Evolutionary conservation across 1,140 invertebrate genomes (phyloP), one percentile per base, ranked within the genome.

Genomic region (Anastatus disparis): DNA sequence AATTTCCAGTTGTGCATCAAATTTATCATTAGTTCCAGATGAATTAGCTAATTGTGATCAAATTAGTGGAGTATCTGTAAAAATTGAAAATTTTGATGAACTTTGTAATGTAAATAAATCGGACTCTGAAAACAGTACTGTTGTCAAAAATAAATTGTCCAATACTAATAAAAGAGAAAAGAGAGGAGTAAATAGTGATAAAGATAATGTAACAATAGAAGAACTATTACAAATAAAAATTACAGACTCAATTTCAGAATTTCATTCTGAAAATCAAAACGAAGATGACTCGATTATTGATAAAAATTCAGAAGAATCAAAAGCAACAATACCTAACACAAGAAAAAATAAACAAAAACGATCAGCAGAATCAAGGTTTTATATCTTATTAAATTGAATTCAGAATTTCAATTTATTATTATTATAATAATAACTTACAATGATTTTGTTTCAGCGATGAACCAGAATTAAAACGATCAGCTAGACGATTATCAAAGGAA

Each of bases 381-480:
- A 76, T 71, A 65, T 29, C 1, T 53, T 40, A 65, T 56, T 67
- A 10, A 59, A 17, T 52, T n/a, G 31, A 64, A 69, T 62, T 27
- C 15, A 58, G 50, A 24, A 26, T 27, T 22, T 27, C 17, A 48
- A 62, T 27, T 35, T 35, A 22, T 56, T 29, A 26, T 44, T 56
- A 53, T 24, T 17, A 48, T 12, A 20, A 9, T 38, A 0, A 69
- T 20, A 56, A 70, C n/a, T 75, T 44, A 27, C 40, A 26, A 75
- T n/a, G 12, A 63, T 74, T 27, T 24, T 26, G 9, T 46, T 77
- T 77, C 72, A 77, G 61, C 52, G 84, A 81, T 65, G 82, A 85
- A 31, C 78, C 84, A 55, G 80, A 80, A 58, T 83, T 84, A 1
- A 87, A 87, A 76, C 81, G 86, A 42, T 87, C 86, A 4, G 84